Conservation (phyloP, 2,888 invertebrate species). For the Dryadula phaetusa region DNA sequence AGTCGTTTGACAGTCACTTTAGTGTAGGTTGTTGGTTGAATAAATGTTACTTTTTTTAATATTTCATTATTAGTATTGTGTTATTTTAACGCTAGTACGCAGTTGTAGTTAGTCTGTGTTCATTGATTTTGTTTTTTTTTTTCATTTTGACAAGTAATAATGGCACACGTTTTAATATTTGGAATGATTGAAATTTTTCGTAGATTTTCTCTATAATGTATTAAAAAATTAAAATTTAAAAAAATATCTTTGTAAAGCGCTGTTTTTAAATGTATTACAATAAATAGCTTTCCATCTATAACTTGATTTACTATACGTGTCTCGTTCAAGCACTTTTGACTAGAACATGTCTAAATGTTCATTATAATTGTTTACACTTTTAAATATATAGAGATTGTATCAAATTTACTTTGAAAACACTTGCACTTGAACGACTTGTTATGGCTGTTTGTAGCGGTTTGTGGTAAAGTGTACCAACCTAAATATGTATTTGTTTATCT, state of each 20-base stretch:
- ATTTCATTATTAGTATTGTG: neutral
- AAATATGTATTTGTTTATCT: neutral
- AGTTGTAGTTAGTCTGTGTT: neutral
- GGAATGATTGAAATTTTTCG: neutral
- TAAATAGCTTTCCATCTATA: too few species aligned
- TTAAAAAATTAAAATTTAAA: too few species aligned
- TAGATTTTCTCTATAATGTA: neutral
- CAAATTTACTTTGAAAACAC: too few species aligned
- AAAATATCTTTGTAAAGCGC: too few species aligned
- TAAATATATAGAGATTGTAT: too few species aligned
- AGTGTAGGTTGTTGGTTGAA: constrained; percentile 24
- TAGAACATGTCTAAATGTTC: too few species aligned
- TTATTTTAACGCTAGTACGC: neutral
- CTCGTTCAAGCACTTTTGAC: too few species aligned
- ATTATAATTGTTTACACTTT: too few species aligned
- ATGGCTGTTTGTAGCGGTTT: too few species aligned
- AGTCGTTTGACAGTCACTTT: constrained; percentile 68
- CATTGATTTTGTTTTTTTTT: neutral
- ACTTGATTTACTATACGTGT: too few species aligned
- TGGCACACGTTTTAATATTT: neutral
- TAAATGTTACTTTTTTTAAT: neutral
- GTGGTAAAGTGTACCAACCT: neutral
- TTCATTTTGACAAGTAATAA: neutral
- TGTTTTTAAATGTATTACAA: too few species aligned
- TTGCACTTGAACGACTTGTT: too few species aligned